Evolutionary conservation across 2,113 vertebrate genomes (phyloP), one percentile per base, ranked within the genome.

Genomic region (Entomyzon cyanotis): DNA sequence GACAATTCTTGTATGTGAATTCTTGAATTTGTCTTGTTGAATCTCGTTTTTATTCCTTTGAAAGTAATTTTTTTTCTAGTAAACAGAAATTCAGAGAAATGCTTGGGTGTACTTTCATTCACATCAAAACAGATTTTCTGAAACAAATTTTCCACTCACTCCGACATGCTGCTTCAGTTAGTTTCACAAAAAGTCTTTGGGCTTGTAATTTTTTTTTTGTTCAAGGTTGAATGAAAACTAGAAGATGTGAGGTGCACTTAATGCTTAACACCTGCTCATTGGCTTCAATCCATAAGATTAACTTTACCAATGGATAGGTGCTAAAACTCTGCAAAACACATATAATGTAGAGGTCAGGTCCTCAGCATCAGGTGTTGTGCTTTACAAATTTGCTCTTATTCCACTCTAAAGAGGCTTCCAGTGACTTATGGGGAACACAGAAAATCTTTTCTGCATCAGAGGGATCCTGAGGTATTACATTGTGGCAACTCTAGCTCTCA

Each of bases 21-120:
- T 42, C 3, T 63, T 63, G 28, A 53, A 41, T 62, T 75, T 6
- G 0, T 35, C 31, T 65, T 35, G 12, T 23, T 0, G 0, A 5
- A 39, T 62, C 5, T 62, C 13, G 1, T 7, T 33, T 42, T 49
- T 56, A 31, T 55, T n/a, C 1, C 7, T 84, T 87, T 39, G 15
- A 10, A 46, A 22, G 9, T 47, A 64, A 13, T 68, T 71, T 86
- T 75, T 77, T 71, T 64, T 70, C 24, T 52, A 52, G 25, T 7
- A 62, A 56, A 67, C 3, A 89, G 67, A 73, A 89, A 49, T n/a
- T 76, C 44, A 46, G n/a, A 65, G 5, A 19, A 90, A 41, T 70
- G 62, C 11, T 87, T 78, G 11, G 14, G 11, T 44, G 2, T n/a
- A 55, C 30, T 67, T 65, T 52, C 41, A 17, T 56, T 90, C n/a